A percentile compares a stretch with the other conserved stretches of the same genome.
Evolutionary conservation across 2,888 invertebrate genomes (phyloP).

Genomic region (Acronicta alni): DNA sequence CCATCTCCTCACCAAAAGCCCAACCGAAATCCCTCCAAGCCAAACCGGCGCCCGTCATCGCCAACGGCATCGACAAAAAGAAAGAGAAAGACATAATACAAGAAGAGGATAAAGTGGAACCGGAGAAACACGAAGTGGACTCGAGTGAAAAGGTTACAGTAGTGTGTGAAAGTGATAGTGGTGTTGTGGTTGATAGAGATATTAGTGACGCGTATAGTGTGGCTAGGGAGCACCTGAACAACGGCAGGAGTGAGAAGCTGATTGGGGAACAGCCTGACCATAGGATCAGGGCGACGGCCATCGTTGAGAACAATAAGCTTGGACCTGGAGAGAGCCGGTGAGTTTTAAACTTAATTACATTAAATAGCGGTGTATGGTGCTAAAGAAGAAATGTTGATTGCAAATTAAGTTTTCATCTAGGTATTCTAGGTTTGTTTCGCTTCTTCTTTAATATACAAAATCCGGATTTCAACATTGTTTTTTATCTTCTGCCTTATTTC

Average conservation of each 20-base stretch:
- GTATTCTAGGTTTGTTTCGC: too few species aligned
- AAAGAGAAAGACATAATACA: constrained; percentile 58
- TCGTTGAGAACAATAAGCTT: constrained; percentile 90
- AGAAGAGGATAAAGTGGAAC: constrained; percentile 74
- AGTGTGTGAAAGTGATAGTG: constrained; percentile 71
- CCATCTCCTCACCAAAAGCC: constrained; percentile 84
- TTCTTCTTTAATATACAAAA: too few species aligned
- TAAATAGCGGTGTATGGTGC: too few species aligned
- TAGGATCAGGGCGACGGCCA: constrained; percentile 90
- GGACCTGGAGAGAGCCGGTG: constrained; percentile 89
- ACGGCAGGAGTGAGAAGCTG: constrained; percentile 93
- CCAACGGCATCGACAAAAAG: constrained; percentile 79
- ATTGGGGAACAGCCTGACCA: constrained; percentile 91
- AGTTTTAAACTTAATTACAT: constrained; percentile 73
- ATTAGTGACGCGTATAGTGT: constrained; percentile 84
- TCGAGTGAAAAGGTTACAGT: constrained; percentile 78
- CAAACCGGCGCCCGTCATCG: constrained; percentile 83
- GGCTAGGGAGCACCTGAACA: constrained; percentile 84
- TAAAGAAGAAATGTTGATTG: too few species aligned
- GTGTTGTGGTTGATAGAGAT: constrained; percentile 80
- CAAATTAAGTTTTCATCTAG: too few species aligned
- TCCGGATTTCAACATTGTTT: too few species aligned
- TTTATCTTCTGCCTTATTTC: too few species aligned
- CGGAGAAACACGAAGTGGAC: constrained; percentile 83
- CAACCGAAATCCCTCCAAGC: constrained; percentile 83